Evolutionary conservation across 2,888 invertebrate genomes (phyloP), one percentile per base, ranked within the genome.

Genomic region (Gastrophysa polygoni): DNA sequence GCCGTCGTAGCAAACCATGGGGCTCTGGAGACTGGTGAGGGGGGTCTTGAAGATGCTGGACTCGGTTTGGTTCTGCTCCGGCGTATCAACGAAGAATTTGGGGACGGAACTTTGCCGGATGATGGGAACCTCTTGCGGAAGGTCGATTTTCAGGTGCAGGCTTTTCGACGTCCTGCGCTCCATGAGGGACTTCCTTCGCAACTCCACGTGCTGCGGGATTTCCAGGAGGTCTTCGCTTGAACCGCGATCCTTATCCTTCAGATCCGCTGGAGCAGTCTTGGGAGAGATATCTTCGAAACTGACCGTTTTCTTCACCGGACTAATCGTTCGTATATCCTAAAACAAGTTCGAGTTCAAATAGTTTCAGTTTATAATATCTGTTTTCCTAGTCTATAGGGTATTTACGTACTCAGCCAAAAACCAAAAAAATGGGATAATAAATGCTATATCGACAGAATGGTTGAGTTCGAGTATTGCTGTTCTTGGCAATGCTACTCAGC

Each of bases 21-120:
- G 81, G 64, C 80, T 81, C 44, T 75, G 74, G 17, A 82, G 66
- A 18, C 77, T 72, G 2, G 73, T 65, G 55, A 77, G 73, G 0
- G 77, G 72, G 24, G 71, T 66, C 52, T 70, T 68, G n/a, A 76
- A 63, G 4, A 79, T 64, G 8, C 75, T 63, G 0, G 78, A 75
- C 50, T 77, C 76, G 8, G 68, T 66, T 64, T 80, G 78, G 52
- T 77, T 77, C 11, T 69, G 71, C 52, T 80, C 80, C 0, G 82
- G 81, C 2, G 81, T 80, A 43, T 81, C 82, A 43, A 81, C 57
- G 63, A 78, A 82, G 61, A 82, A 82, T 71, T 81, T 81, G 0
- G 82, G 82, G 73, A 82, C 78, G 7, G 81, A 81, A 54, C 74
- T 75, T 64, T 82, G 82, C 18, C 80, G 73, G 38, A 81, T 81